Conservation (phyloP, 2,888 invertebrate genomes). For the Macaria liturata region DNA sequence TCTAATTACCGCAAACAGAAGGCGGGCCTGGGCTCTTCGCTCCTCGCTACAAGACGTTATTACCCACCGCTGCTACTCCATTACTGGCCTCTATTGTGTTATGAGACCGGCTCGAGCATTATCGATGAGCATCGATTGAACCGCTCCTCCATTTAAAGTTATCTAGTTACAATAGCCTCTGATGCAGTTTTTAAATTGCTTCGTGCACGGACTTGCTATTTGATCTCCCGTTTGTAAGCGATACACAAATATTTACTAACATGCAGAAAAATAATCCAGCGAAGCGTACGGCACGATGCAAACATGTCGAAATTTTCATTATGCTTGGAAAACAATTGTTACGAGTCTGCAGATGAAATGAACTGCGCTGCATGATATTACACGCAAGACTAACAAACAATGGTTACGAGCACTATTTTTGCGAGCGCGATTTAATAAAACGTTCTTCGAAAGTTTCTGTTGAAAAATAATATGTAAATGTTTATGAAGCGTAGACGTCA, state of each 20-base stretch:
- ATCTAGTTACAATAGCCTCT: constrained; percentile 10
- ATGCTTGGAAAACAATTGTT: constrained; percentile 57
- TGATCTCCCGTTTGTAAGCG: neutral
- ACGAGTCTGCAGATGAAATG: constrained; percentile 44
- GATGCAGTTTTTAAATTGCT: constrained; percentile 1
- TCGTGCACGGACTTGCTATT: neutral
- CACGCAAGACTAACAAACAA: constrained; percentile 51
- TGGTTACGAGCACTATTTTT: constrained; percentile 40
- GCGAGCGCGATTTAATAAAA: constrained; percentile 41
- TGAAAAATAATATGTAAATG: constrained; percentile 6
- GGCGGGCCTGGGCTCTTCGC: constrained; percentile 41
- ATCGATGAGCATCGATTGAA: constrained; percentile 18
- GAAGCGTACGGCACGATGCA: constrained; percentile 38
- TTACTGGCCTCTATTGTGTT: constrained; percentile 39
- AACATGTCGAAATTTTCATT: constrained; percentile 65
- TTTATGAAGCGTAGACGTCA: constrained; percentile 5
- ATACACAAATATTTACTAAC: neutral
- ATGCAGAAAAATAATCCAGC: constrained; percentile 33
- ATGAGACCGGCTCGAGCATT: constrained; percentile 25
- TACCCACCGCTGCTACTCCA: constrained; percentile 39
- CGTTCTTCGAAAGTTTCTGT: constrained; percentile 37
- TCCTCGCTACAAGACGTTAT: constrained; percentile 36
- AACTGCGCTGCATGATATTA: constrained; percentile 49
- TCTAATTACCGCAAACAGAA: constrained; percentile 65
- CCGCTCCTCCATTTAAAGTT: constrained; percentile 16